phyloP scores from a whole-genome alignment of 2,797 vertebrate genomes.

The Sebastes diploproa region DNA sequence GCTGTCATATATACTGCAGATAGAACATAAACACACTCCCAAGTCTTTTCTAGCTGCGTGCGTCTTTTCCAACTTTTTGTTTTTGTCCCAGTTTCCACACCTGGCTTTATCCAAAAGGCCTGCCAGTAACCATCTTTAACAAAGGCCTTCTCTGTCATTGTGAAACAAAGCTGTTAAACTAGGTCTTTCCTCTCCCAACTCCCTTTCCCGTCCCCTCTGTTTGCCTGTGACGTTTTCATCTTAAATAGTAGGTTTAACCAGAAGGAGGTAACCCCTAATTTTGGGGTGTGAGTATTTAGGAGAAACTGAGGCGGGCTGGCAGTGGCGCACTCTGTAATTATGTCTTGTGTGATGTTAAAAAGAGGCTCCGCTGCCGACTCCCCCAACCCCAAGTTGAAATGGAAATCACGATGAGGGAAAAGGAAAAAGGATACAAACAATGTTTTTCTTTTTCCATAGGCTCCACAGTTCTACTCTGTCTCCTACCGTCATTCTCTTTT shows the following conservation, averaged over 20 bases:
- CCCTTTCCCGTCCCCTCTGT: conserved; percentile 34
- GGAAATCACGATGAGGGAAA: conserved; percentile 61
- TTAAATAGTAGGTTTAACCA: conserved; percentile 71
- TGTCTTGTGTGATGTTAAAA: conserved; percentile 72
- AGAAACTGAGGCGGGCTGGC: conserved; percentile 73
- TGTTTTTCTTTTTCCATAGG: conserved; percentile 36
- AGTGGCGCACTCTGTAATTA: conserved; percentile 72
- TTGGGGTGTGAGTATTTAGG: conserved; percentile 80
- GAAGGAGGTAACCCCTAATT: conserved; percentile 78
- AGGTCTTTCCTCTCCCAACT: conserved; percentile 50
- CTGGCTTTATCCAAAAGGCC: conserved; percentile 46
- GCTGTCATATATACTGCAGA: conserved; percentile 56
- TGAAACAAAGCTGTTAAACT: conserved; percentile 61
- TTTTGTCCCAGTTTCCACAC: conserved; percentile 70
- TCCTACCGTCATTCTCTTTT: conserved; percentile 2
- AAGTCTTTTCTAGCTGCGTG: conserved; percentile 25
- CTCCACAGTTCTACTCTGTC: conserved; percentile 25
- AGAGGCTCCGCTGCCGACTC: conserved; percentile 61
- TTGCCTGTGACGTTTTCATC: conserved; percentile 62
- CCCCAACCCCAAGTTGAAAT: conserved; percentile 66
- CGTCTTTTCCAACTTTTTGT: conserved; percentile 44
- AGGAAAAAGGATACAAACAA: conserved; percentile 37
- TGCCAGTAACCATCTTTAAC: conserved; percentile 55
- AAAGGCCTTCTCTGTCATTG: conserved; percentile 57
- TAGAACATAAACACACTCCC: conserved; percentile 51